Conservation (phyloP, 2,888 invertebrate species). For the Theodoxus fluviatilis region DNA sequence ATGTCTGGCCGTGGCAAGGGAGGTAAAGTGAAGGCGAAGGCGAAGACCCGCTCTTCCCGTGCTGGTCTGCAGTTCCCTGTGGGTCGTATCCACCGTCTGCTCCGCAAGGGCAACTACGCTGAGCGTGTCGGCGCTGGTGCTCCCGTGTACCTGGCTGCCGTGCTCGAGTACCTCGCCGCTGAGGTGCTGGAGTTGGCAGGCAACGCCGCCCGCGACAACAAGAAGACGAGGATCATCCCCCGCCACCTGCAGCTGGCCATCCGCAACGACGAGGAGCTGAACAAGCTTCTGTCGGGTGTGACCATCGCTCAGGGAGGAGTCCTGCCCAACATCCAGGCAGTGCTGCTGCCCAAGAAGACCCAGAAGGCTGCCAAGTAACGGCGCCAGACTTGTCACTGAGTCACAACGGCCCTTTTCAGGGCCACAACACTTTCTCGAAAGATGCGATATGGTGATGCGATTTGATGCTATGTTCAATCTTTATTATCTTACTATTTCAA, state of each 20-base stretch:
- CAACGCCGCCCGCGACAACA: conserved; percentile 69
- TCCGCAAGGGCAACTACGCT: conserved; percentile 62
- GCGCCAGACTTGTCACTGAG: conserved; percentile 25
- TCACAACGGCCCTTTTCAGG: conserved; percentile 45
- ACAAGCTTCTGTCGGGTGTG: conserved; percentile 76
- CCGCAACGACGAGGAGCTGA: conserved; percentile 81
- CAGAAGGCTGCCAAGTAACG: no score
- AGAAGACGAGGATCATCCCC: conserved; percentile 76
- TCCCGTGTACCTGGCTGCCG: conserved; percentile 62
- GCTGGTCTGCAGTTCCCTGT: conserved; percentile 63
- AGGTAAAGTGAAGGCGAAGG: conserved; percentile 53
- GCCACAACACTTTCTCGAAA: no score
- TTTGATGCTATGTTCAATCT: no score
- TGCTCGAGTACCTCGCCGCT: conserved; percentile 69
- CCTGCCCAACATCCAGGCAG: conserved; percentile 78
- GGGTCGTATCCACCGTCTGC: conserved; percentile 58
- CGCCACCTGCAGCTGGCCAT: conserved; percentile 80
- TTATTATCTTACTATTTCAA: no score
- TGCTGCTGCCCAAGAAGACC: conserved; percentile 77
- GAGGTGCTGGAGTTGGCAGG: conserved; percentile 69
- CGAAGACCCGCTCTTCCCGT: conserved; percentile 53
- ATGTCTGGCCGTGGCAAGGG: conserved; percentile 65
- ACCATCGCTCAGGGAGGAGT: conserved; percentile 85
- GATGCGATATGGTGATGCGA: no score
- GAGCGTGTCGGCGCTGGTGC: conserved; percentile 62